Evolutionary conservation across 2,797 vertebrate species (phyloP), one percentile per base, ranked within the genome.

Genomic region (Novumbra hubbsi): DNA sequence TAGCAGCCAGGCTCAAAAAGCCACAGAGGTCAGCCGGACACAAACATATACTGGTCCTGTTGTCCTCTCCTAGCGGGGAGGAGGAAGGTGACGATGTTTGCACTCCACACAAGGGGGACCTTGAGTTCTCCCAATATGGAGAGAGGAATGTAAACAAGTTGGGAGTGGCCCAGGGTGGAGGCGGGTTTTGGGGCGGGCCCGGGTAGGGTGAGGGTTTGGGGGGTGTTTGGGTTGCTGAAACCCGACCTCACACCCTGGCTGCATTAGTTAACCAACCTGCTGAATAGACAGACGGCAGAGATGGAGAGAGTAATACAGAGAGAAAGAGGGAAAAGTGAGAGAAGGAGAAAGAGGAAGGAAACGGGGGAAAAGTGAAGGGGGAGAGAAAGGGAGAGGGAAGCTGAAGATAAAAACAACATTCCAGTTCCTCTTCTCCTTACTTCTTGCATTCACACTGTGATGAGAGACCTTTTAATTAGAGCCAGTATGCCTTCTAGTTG

Each of bases 111-210:
- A 3, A 71, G 76, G 78, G 85, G 81, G 88, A 83, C 86, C 91
- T 88, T 87, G 85, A 74, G 83, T 90, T 90, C 77, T 84, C 90
- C 94, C 92, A 93, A 92, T 93, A 94, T 89, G 92, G 91, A 81
- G 88, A 89, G 27, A 89, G 92, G 94, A 94, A 94, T 92, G 93
- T 95, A 95, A 98, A 97, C 94, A 95, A 12, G 72, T 86, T 84
- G 86, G 95, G 95, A 76, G 92, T 93, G 86, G 91, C 76, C 67
- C 12, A 7, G 24, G 7, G 60, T 66, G 74, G 73, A 5, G 49
- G 66, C 28, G 70, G 49, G 68, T 28, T 11, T 2, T 14, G 57
- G 12, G 8, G 76, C 17, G 72, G 79, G 72, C 82, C 11, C 5
- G 34, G 32, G 32, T 3, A 8, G 41, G 41, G 34, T 38, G 34